Conservation (phyloP, 2,113 vertebrate species). For the Epinephelus moara region DNA sequence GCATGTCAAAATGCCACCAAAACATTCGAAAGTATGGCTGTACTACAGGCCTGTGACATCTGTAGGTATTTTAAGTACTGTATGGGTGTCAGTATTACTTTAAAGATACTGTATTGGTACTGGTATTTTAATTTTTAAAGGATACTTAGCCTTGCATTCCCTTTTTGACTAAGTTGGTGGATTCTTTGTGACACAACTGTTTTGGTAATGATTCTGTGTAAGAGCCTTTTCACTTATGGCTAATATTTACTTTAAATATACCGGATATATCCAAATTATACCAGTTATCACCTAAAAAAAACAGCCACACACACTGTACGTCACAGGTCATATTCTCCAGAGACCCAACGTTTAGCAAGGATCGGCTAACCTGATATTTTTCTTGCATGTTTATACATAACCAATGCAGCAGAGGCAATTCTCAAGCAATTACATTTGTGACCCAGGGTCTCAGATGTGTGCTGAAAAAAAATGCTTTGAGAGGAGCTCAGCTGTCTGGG, state of each 20-base stretch:
- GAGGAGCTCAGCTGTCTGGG: constrained; percentile 54
- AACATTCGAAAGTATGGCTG: too few species aligned
- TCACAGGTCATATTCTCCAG: background rate
- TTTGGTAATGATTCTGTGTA: background rate
- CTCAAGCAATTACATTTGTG: background rate
- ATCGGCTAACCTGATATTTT: background rate
- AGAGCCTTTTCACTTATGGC: background rate
- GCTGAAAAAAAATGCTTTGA: constrained; percentile 19
- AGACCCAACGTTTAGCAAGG: background rate
- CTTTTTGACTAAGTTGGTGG: background rate
- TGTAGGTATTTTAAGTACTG: too few species aligned
- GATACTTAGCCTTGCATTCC: background rate
- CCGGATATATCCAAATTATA: background rate
- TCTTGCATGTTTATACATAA: background rate
- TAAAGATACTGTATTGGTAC: too few species aligned
- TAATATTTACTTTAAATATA: background rate
- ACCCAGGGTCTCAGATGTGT: constrained; percentile 31
- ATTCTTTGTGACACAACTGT: background rate
- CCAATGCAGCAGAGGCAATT: background rate
- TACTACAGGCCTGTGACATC: too few species aligned
- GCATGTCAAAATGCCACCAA: too few species aligned
- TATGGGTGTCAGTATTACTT: too few species aligned
- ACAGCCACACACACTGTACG: too few species aligned
- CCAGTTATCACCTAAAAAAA: background rate
- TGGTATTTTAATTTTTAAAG: too few species aligned